These are phyloP conservation scores for Oophaga pumilio DNA, from an alignment of 2,113 vertebrate species.

Conservation along the genomic window DNA sequence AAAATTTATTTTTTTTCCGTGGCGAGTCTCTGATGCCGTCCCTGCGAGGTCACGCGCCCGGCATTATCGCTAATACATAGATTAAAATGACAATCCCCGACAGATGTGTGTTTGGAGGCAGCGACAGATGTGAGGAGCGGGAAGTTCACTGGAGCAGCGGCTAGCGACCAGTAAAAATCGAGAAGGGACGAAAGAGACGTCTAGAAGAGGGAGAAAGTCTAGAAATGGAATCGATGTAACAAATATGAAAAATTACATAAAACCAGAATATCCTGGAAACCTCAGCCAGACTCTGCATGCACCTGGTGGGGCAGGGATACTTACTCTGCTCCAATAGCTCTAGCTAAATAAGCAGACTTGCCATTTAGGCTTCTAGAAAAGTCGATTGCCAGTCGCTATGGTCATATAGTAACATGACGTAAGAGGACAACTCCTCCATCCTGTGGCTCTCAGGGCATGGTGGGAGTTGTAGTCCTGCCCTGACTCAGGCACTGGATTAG, in stretches of 20 bases:
- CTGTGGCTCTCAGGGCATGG: no score
- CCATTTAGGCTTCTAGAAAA: neutral
- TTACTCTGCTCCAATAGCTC: neutral
- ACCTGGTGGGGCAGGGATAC: neutral
- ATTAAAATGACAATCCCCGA: conserved; percentile 54
- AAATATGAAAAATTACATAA: neutral
- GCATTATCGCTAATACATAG: conserved; percentile 51
- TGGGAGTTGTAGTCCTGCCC: neutral
- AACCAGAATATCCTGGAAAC: neutral
- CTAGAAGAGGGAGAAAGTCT: neutral
- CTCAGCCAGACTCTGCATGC: neutral
- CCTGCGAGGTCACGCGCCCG: neutral
- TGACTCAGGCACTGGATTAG: neutral
- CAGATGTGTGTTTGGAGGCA: conserved; percentile 34
- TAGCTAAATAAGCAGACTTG: neutral
- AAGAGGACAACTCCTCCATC: no score
- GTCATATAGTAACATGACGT: neutral
- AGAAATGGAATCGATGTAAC: neutral
- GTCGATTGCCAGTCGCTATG: neutral
- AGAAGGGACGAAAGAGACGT: conserved; percentile 8
- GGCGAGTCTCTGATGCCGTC: neutral
- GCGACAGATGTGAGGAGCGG: conserved; percentile 27
- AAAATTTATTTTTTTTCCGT: neutral
- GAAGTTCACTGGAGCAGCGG: conserved; percentile 35
- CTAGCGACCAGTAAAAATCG: neutral